Percentiles rank a stretch among this genome's conserved stretches.
These are phyloP conservation scores for Porites divaricata DNA, from an alignment of 92 coral and sea anemone genomes.

Conservation along the genomic window DNA sequence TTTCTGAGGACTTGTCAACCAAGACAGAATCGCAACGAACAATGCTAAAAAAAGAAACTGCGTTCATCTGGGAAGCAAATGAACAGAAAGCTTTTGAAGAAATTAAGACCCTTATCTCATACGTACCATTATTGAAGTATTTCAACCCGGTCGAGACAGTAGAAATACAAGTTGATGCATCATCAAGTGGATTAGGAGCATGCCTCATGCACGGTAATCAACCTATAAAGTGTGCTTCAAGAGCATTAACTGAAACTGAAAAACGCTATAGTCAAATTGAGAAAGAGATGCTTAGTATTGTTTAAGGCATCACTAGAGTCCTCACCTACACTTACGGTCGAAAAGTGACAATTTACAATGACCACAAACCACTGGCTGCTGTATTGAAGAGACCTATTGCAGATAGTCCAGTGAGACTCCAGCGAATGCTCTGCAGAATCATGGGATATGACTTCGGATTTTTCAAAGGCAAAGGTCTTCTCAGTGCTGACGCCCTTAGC, in stretches of 20 bases:
- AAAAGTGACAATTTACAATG: constrained; percentile 19
- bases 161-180: neutral
- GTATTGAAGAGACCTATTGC: too few relatives aligned
- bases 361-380: constrained; percentile 43
- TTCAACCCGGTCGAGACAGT: constrained; percentile 31
- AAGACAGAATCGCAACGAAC: neutral
- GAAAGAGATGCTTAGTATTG: neutral
- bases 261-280: constrained; percentile 34
- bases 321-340: too few relatives aligned
- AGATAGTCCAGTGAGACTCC: too few relatives aligned
- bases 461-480: too few relatives aligned
- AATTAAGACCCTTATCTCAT: constrained; percentile 33
- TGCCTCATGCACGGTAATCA: constrained; percentile 34
- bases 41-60: too few relatives aligned
- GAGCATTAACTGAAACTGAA: constrained; percentile 48
- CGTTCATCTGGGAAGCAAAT: too few relatives aligned
- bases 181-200: constrained; percentile 30
- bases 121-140: constrained; percentile 43
- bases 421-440: too few relatives aligned
- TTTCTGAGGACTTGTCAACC: constrained; percentile 28
- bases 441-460: neutral
- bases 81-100: constrained; percentile 29
- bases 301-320: constrained; percentile 19
- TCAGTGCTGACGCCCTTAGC: too few relatives aligned
- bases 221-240: constrained; percentile 30